Percentiles rank a stretch among this genome's conserved stretches.
phyloP scores from a whole-genome alignment of 1,140 invertebrate genomes.

The Heliconius hewitsoni region DNA sequence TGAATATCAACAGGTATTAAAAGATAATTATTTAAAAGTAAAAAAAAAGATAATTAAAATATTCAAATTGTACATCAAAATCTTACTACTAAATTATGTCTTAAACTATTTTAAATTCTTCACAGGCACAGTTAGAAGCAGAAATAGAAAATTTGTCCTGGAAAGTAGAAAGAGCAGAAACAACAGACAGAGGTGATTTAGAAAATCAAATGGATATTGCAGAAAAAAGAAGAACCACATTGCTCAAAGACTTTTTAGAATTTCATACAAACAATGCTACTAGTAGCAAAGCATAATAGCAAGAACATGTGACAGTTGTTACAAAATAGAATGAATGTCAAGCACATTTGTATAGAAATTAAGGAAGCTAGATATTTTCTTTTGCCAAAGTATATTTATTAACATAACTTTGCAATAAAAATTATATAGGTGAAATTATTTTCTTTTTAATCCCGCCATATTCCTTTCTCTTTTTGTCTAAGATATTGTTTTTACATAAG shows the following conservation, averaged over 20 bases:
- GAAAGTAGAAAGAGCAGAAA: constrained; percentile 99
- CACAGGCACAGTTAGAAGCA: constrained; percentile 97
- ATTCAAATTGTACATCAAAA: neutral
- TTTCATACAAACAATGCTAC: constrained; percentile 68
- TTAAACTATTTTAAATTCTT: constrained; percentile 27
- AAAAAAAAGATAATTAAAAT: neutral
- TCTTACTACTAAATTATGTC: neutral
- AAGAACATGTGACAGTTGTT: constrained; percentile 2
- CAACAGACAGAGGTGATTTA: constrained; percentile 95
- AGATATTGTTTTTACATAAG: no score
- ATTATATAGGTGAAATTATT: constrained; percentile 46
- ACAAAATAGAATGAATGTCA: constrained; percentile 35
- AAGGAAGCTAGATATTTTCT: constrained; percentile 71
- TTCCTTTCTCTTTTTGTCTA: neutral
- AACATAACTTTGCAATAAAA: constrained; percentile 76
- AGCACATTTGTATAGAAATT: constrained; percentile 63
- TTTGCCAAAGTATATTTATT: constrained; percentile 81
- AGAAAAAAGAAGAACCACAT: constrained; percentile 95
- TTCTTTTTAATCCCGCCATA: neutral
- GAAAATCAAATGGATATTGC: constrained; percentile 99
- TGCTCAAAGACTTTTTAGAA: constrained; percentile 94
- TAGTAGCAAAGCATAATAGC: constrained; percentile 68
- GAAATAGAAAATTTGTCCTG: constrained; percentile 99
- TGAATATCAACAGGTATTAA: constrained; percentile 85
- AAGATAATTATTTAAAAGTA: neutral